Conservation (phyloP, 1,140 invertebrate species). For the Chironomus striatipennis region DNA sequence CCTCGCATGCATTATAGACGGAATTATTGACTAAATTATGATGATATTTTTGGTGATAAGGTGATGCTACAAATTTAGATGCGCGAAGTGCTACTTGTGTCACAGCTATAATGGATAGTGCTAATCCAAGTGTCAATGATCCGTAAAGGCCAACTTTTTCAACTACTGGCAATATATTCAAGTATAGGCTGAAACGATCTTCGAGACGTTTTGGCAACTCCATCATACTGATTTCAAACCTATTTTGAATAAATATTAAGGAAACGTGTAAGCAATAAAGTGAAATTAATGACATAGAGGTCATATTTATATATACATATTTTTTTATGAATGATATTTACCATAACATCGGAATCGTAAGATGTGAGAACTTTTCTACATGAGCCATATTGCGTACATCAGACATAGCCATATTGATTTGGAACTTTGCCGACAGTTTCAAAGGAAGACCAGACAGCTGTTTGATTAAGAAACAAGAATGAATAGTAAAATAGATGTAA, state of each 20-base stretch:
- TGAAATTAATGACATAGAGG: conserved; percentile 20
- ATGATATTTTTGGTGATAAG: neutral
- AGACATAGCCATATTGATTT: conserved; percentile 73
- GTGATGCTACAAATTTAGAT: neutral
- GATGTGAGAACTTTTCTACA: conserved; percentile 52
- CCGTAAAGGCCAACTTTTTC: conserved; percentile 50
- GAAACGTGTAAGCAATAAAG: conserved; percentile 22
- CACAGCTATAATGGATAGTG: conserved; percentile 43
- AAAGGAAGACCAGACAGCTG: conserved; percentile 65
- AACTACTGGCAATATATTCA: conserved; percentile 55
- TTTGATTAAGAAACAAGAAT: conserved; percentile 30
- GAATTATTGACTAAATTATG: neutral
- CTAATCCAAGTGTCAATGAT: conserved; percentile 46
- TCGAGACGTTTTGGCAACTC: conserved; percentile 51
- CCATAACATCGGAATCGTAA: conserved; percentile 67
- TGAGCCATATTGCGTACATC: conserved; percentile 53
- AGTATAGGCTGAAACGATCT: conserved; percentile 58
- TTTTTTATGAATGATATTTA: conserved; percentile 55
- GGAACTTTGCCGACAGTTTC: conserved; percentile 62
- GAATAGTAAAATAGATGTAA: neutral
- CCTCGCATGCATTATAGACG: conserved; percentile 5
- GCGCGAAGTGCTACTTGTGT: conserved; percentile 31
- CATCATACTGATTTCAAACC: conserved; percentile 42
- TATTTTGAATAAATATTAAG: conserved; percentile 46
- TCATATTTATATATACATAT: conserved; percentile 45